Conservation (phyloP, 1,140 invertebrate genomes). For the Elysia chlorotica region DNA sequence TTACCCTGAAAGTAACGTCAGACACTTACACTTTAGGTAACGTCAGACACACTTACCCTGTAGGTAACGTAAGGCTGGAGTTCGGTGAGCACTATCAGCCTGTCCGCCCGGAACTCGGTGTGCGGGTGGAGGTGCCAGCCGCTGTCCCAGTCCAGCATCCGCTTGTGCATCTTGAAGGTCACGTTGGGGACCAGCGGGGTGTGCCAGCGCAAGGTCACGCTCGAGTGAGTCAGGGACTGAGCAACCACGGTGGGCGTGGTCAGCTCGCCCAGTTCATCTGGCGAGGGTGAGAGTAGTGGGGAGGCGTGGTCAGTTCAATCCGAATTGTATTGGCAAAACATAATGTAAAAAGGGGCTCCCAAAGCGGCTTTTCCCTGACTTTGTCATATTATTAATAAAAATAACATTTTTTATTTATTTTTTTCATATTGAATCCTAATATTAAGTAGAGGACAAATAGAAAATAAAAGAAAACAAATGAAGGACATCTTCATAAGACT, state of each 20-base stretch:
- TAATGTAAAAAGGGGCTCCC: background rate
- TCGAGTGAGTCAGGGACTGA: constrained; percentile 75
- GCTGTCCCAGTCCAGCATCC: constrained; percentile 70
- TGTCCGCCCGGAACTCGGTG: constrained; percentile 69
- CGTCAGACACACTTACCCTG: too few species aligned
- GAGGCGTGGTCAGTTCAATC: background rate
- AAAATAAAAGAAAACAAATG: too few species aligned
- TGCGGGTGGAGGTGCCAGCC: constrained; percentile 78
- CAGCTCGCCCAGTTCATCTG: constrained; percentile 73
- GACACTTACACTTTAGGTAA: too few species aligned
- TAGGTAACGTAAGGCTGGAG: constrained; percentile 88
- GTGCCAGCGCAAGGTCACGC: constrained; percentile 81
- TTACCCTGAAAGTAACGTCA: too few species aligned
- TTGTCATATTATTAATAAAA: background rate
- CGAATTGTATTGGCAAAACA: background rate
- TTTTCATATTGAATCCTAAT: background rate
- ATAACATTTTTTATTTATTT: too few species aligned
- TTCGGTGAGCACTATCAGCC: constrained; percentile 74
- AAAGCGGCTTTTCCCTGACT: background rate
- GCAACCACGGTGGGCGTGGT: constrained; percentile 77
- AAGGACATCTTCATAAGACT: too few species aligned
- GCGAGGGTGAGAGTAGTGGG: constrained; percentile 13
- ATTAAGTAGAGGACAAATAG: background rate
- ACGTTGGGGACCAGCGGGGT: constrained; percentile 67
- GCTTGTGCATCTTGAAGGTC: constrained; percentile 77